Base-by-base conservation (phyloP, 2,113 vertebrate genomes). In the Cottus gobio region DNA sequence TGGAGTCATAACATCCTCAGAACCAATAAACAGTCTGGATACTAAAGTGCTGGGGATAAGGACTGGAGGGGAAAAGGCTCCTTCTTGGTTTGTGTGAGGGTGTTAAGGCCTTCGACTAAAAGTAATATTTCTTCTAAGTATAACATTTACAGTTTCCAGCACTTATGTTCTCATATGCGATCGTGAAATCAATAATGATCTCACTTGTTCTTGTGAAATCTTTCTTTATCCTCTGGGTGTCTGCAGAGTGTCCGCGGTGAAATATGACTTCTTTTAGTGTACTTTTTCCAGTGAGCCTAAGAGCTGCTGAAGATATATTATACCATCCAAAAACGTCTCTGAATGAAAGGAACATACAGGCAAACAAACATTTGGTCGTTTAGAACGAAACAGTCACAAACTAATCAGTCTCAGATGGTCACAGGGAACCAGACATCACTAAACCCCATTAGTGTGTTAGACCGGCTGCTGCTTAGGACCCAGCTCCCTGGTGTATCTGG, bases 331-430 rank as follows among this genome's bases (percentile, higher is more conserved):
- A 86, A 85, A 71, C 67, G 63, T 64, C 70, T 81, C 74, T 72
- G 78, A 72, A 15, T 20, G 28, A 85, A 81, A 82, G 76, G 39
- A 80, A 67, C 67, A 77, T 37, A 75, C 75, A 80, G 75, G 81
- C 85, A 85, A 84, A 86, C 69, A 83, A 69, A 50, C 58, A 37
- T 37, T 58, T 26, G 44, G 66, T 69, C 72, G 79, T 79, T 73
- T 71, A 65, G 73, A 75, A 83, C 71, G 64, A 83, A 91, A 71
- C 85, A 83, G 87, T 86, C 70, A 86, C 79, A 68, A 63, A 63
- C 63, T 94, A 94, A 95, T 94, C 91, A 91, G 87, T 87, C 68
- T 93, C 93, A 95, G 90, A 92, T 93, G 93, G 79, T 85, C 75
- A 56, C 67, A 34, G 71, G 69, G 82, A 87, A 90, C 83, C 79